Evolutionary conservation across 2,113 vertebrate genomes (phyloP).

Genomic region (Donacobius atricapilla): DNA sequence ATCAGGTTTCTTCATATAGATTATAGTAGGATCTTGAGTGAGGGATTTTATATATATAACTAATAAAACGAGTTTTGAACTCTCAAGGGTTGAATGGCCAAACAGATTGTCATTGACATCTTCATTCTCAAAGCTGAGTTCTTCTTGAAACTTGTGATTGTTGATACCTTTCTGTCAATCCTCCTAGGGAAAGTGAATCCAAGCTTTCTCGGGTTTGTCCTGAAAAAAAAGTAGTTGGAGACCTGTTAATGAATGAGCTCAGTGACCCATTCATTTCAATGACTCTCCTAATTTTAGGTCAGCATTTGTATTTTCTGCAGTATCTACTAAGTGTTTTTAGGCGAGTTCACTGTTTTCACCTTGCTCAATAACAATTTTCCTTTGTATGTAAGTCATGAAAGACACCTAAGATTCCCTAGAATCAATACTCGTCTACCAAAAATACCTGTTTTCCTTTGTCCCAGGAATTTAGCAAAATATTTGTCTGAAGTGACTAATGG

Average conservation of each 20-base stretch:
- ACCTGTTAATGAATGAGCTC: neutral
- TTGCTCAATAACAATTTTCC: neutral
- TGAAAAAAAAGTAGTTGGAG: neutral
- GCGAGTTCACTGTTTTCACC: neutral
- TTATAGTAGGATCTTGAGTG: neutral
- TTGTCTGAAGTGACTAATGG: neutral
- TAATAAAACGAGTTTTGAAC: neutral
- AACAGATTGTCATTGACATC: neutral
- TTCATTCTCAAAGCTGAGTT: neutral
- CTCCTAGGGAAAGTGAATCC: neutral
- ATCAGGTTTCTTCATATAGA: neutral
- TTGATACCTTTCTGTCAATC: neutral
- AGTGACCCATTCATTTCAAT: neutral
- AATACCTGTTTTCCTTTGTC: neutral
- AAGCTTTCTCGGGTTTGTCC: neutral
- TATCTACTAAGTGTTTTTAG: neutral
- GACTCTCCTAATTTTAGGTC: neutral
- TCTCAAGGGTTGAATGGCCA: neutral
- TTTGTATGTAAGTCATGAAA: neutral
- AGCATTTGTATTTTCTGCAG: neutral
- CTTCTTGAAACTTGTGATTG: neutral
- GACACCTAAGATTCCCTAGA: neutral
- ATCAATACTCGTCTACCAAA: neutral
- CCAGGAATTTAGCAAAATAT: neutral
- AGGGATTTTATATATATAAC: neutral